These are phyloP conservation scores for Heterodera carotae DNA, from an alignment of 1,140 invertebrate genomes.

Conservation along the genomic window DNA sequence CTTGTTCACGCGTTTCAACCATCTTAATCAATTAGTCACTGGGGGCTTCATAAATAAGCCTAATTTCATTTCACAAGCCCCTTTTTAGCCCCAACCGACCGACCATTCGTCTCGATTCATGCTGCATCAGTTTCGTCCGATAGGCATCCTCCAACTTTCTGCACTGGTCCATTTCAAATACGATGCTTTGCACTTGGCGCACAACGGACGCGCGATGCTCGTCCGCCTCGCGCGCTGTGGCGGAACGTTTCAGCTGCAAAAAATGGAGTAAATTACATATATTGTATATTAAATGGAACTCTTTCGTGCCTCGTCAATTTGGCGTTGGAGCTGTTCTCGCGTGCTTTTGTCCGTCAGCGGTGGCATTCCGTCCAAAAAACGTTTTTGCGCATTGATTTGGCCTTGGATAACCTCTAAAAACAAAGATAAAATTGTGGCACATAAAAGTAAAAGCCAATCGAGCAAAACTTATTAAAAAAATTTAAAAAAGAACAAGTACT, in stretches of 20 bases:
- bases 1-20: constrained; percentile 25
- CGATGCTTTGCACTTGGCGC: constrained; percentile 8
- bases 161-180: constrained; percentile 23
- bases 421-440: background rate
- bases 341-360: background rate
- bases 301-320: background rate
- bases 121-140: constrained; percentile 28
- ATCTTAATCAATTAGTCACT: constrained; percentile 13
- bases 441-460: background rate
- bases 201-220: constrained; percentile 13
- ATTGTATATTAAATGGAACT: too few relatives aligned
- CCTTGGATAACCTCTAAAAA: constrained; percentile 25
- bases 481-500: background rate
- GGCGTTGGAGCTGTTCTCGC: constrained; percentile 16
- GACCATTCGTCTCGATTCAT: constrained; percentile 34
- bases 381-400: constrained; percentile 23
- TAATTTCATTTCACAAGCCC: background rate
- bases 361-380: constrained; percentile 11
- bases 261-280: background rate
- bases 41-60: too few relatives aligned
- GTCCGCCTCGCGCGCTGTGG: constrained; percentile 31
- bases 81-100: background rate
- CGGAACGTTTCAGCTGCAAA: constrained; percentile 29
- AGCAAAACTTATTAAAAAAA: too few relatives aligned
- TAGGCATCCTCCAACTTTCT: constrained; percentile 27